Evolutionary conservation across 1,140 invertebrate species (phyloP), one percentile per base, ranked within the genome.

Genomic region (Trichoplusia ni): DNA sequence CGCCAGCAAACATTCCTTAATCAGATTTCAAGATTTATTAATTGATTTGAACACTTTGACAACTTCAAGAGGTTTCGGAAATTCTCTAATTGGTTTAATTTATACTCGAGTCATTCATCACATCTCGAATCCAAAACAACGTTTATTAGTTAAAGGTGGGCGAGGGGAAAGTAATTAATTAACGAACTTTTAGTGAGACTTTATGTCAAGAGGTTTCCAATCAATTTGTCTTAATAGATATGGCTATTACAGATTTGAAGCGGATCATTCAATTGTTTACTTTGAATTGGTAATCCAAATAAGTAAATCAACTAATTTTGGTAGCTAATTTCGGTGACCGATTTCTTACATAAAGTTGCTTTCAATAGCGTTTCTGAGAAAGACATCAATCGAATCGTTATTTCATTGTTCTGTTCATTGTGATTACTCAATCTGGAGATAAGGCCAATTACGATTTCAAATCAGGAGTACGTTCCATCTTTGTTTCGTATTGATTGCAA

Each of bases 91-190:
- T 71, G 62, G 62, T 69, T 78, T 71, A 73, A 78, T 75, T 71
- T 71, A 73, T 73, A 72, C 51, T 75, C 63, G 46, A 74, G 64
- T 69, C 71, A 70, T 75, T 75, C 67, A 71, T 71, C 68, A 72
- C 54, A 72, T 67, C 53, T 47, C 40, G 37, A 65, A 53, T 58
- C 54, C 38, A 44, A 46, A 69, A 46, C 64, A 68, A 63, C 68
- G 59, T 67, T 66, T 71, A 64, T 61, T 44, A 61, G 54, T 61
- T 44, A 40, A 63, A 66, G 59, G 35, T 66, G 63, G 60, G 67
- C 71, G 67, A 56, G 38, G 59, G 58, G 35, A 61, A 62, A 67
- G 64, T 64, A 68, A 75, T 78, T 71, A 75, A 75, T 73, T 73
- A 71, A 60, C 49, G 73, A 77, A 69, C 73, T 75, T 70, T 64